These are phyloP conservation scores for Esox masquinongy DNA, from an alignment of 2,797 vertebrate genomes.

Conservation along the genomic window DNA sequence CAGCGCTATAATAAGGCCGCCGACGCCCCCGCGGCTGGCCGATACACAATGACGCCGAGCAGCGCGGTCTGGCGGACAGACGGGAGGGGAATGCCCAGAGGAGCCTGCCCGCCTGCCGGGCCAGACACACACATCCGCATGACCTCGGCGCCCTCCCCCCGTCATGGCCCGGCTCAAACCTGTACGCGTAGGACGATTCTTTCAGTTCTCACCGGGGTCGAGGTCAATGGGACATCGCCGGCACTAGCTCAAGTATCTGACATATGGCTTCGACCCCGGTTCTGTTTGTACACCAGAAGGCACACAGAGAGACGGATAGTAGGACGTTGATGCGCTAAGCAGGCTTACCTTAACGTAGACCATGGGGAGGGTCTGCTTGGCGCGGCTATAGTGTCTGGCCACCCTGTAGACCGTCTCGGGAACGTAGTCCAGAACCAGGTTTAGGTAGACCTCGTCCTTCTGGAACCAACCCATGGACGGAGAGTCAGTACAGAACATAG, in stretches of 20 bases:
- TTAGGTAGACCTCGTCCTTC: conserved; percentile 99
- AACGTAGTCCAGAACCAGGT: conserved; percentile 98
- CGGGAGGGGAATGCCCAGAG: background rate
- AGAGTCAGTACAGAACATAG: background rate
- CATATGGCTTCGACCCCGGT: background rate
- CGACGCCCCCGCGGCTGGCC: background rate
- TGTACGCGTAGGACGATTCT: too few species aligned
- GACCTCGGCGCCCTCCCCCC: too few species aligned
- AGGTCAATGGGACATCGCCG: too few species aligned
- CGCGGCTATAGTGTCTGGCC: conserved; percentile 99
- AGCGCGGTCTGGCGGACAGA: background rate
- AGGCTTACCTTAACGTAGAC: conserved; percentile 94
- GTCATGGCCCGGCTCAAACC: background rate
- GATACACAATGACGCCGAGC: background rate
- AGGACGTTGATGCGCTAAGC: background rate
- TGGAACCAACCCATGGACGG: background rate
- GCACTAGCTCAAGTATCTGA: background rate
- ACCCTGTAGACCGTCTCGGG: conserved; percentile 99
- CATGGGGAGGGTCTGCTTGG: conserved; percentile 98
- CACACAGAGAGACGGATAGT: background rate
- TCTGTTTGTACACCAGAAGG: too few species aligned
- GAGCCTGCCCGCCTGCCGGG: background rate
- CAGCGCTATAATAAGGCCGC: background rate
- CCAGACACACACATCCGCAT: background rate
- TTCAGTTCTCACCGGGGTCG: too few species aligned